phyloP scores from a whole-genome alignment of 2,113 vertebrate species.

The Turnix velox region DNA sequence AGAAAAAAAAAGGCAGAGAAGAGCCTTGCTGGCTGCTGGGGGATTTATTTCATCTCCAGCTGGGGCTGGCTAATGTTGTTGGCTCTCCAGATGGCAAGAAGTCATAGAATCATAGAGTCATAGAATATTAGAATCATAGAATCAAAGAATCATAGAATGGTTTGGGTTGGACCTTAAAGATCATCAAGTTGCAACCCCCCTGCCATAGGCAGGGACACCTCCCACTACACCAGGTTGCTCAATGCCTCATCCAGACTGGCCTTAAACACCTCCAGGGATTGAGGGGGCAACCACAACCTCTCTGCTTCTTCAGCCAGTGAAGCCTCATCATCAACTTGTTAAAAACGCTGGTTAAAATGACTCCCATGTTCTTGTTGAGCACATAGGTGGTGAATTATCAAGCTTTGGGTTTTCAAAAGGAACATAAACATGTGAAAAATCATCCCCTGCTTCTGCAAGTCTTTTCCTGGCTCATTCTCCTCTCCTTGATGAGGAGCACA shows the following conservation, averaged over 20 bases:
- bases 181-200: no score
- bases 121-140: no score
- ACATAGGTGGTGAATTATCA: neutral
- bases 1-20: neutral
- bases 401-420: neutral
- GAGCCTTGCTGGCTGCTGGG: neutral
- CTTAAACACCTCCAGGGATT: no score
- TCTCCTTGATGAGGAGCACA: neutral
- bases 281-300: no score
- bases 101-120: no score
- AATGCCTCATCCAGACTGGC: no score
- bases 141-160: no score
- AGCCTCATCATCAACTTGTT: neutral
- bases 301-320: no score
- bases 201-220: no score
- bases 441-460: neutral
- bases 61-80: neutral
- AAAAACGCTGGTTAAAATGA: neutral
- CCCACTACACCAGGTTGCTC: no score
- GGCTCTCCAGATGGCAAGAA: neutral
- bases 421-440: neutral
- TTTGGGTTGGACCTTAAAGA: no score
- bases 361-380: neutral
- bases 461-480: rapidly evolving
- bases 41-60: neutral